Percentiles rank a stretch among this genome's conserved stretches.
phyloP scores from a whole-genome alignment of 2,113 vertebrate species.

The Cercocebus atys region DNA sequence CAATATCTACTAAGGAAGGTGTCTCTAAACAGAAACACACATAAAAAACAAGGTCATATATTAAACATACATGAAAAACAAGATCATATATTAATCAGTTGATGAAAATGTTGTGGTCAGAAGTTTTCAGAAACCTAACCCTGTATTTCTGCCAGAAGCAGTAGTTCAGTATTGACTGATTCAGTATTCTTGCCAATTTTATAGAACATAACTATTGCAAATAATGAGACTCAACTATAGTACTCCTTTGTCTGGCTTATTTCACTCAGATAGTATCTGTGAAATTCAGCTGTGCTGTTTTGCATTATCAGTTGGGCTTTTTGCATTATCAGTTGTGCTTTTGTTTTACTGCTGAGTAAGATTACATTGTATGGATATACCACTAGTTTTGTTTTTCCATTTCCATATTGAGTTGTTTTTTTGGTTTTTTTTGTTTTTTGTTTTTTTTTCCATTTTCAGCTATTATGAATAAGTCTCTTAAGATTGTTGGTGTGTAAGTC shows the following conservation, averaged over 20 bases:
- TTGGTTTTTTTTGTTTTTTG: not conserved
- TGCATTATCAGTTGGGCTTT: not conserved
- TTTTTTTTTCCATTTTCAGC: no score
- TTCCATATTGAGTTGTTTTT: not conserved
- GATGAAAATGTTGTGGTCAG: not conserved
- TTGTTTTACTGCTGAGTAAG: not conserved
- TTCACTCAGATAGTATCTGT: not conserved
- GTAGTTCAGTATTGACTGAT: fast-evolving
- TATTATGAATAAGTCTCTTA: not conserved
- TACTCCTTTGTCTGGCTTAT: not conserved
- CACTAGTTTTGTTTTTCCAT: not conserved
- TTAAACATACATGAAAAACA: not conserved
- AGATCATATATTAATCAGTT: not conserved
- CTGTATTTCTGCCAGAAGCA: not conserved
- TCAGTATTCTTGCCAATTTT: not conserved
- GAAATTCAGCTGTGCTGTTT: not conserved
- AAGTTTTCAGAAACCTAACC: not conserved
- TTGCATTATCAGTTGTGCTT: not conserved
- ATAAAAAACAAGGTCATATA: not conserved
- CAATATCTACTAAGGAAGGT: not conserved
- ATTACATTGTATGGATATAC: no score
- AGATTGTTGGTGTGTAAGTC: not conserved
- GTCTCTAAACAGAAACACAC: not conserved
- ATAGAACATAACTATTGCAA: fast-evolving
- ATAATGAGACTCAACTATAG: fast-evolving